Conservation (phyloP, 2,797 vertebrate species). For the Peromyscus nudipes region DNA sequence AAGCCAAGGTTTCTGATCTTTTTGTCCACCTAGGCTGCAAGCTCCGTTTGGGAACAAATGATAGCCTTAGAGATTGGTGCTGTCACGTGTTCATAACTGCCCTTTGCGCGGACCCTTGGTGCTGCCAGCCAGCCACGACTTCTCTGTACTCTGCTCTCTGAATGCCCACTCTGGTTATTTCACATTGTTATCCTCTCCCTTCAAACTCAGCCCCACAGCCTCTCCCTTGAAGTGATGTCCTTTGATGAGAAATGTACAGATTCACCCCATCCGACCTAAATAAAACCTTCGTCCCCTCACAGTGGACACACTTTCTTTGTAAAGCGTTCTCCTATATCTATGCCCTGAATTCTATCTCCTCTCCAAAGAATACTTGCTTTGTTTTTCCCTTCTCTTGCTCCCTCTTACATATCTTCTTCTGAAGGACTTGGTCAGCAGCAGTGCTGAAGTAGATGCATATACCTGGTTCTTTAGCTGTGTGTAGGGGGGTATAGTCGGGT, state of each 20-base stretch:
- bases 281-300: too few relatives aligned
- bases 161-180: background rate
- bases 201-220: background rate
- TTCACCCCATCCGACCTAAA: background rate
- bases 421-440: background rate
- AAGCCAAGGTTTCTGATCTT: slow-evolving; percentile 8
- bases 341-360: background rate
- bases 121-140: background rate
- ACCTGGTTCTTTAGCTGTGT: background rate
- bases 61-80: background rate
- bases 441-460: rapidly evolving
- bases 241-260: background rate
- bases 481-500: background rate
- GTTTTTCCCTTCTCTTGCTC: background rate
- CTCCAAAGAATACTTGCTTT: background rate
- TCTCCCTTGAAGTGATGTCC: background rate
- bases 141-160: background rate
- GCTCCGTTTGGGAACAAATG: background rate
- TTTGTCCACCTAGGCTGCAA: background rate
- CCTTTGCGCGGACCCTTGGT: rapidly evolving
- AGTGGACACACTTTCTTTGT: rapidly evolving
- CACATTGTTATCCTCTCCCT: background rate
- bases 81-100: background rate
- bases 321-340: background rate
- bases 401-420: background rate